A percentile compares a stretch with the other conserved stretches of the same genome.
Evolutionary conservation across 2,113 vertebrate species (phyloP).

Genomic region (Heloderma charlesbogerti): DNA sequence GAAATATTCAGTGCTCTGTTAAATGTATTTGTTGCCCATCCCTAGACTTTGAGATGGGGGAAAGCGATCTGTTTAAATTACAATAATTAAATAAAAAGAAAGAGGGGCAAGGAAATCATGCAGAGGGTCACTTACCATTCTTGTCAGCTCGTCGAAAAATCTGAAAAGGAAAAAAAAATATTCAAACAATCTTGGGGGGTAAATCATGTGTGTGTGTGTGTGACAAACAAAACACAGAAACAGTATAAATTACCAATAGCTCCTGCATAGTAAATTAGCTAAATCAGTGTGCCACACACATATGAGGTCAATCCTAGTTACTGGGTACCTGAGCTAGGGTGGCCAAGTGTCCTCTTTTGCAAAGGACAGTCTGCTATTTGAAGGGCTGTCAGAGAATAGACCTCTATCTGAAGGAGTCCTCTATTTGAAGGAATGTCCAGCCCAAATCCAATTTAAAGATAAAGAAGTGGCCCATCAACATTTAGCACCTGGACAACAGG

Average conservation of each 20-base stretch:
- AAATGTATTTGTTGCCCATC: not conserved
- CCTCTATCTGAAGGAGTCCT: no score
- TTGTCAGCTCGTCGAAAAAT: conserved; percentile 86
- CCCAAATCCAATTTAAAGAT: not conserved
- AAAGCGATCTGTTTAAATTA: not conserved
- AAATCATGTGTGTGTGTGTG: not conserved
- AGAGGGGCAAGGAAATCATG: conserved; percentile 1
- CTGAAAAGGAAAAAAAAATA: conserved; percentile 74
- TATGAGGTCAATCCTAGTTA: accelerated
- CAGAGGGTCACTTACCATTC: conserved; percentile 79
- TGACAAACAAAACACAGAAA: not conserved
- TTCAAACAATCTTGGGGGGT: not conserved
- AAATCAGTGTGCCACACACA: not conserved
- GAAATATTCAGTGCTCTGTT: not conserved
- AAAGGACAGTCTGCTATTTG: no score
- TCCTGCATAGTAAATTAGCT: no score
- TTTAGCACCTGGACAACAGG: not conserved
- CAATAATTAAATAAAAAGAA: not conserved
- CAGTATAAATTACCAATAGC: not conserved
- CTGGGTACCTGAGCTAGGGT: not conserved
- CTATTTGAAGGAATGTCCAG: not conserved
- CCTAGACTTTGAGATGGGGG: not conserved
- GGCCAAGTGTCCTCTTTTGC: not conserved
- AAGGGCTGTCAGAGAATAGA: not conserved
- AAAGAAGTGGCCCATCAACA: not conserved